phyloP scores from a whole-genome alignment of 2,888 invertebrate species.

The Amphipyra berbera region DNA sequence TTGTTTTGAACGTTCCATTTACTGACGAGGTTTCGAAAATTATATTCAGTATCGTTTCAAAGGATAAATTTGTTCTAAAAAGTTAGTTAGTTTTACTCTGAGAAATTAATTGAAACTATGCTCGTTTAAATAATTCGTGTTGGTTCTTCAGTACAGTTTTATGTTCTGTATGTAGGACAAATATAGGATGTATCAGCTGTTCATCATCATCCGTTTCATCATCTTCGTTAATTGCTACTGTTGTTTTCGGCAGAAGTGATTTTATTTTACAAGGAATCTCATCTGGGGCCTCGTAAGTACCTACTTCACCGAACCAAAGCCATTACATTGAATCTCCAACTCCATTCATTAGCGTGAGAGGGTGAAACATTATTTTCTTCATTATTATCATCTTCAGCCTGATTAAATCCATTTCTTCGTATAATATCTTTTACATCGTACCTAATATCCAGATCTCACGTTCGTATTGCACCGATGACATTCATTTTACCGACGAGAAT shows the following conservation, averaged over 20 bases:
- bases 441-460: not conserved
- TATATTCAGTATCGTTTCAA: conserved; percentile 18
- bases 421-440: not conserved
- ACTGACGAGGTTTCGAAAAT: conserved; percentile 26
- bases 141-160: not conserved
- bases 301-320: too few species aligned
- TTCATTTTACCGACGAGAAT: conserved; percentile 13
- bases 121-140: conserved; percentile 20
- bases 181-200: not conserved
- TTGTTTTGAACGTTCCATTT: conserved; percentile 29
- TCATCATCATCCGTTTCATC: too few species aligned
- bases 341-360: too few species aligned
- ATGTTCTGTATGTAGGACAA: not conserved
- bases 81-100: conserved; percentile 11
- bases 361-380: not conserved
- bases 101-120: conserved; percentile 15
- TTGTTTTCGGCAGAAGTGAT: not conserved
- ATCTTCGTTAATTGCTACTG: not conserved
- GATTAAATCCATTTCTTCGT: too few species aligned
- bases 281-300: too few species aligned
- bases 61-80: conserved; percentile 20
- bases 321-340: too few species aligned
- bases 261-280: too few species aligned
- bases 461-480: conserved; percentile 18
- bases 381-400: not conserved